Base-by-base conservation (phyloP, 2,113 vertebrate species). In the Puntigrus tetrazona region DNA sequence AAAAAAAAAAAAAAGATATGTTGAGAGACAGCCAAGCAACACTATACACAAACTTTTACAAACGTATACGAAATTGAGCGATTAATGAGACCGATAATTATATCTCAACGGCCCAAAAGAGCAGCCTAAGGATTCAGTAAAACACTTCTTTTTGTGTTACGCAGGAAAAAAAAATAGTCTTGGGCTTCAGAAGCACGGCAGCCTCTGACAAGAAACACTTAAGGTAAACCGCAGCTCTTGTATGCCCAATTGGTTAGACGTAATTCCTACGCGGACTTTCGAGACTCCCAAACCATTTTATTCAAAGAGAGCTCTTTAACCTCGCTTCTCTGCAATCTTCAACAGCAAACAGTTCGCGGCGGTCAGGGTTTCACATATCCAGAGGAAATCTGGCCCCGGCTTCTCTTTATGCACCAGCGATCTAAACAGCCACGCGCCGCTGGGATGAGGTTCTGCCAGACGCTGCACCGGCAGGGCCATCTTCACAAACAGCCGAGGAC, bases 291-390 rank as follows among this genome's bases (percentile, higher is more conserved):
- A 27, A 27, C 1, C 22, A 7, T 41, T 59, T 16, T 18, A 27
- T n/a, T 78, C 7, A 78, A 78, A 78, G 52, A 38, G 22, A 78
- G 36, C 31, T 77, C 29, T 78, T 57, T 78, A 78, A 59, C 50
- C 52, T 78, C 25, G 50, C 52, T 25, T 36, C 22, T 38, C 52
- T 59, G 11, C 52, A 9, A 9, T 57, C 29, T 25, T 25, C 9
- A 78, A 57, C 50, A 77, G 31, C 31, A 77, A 55, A 76, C 27
- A 34, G 14, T 34, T 18, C 14, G 52, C 75, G 57, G 50, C 50
- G 36, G 31, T 38, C 29, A 7, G 20, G 6, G 31, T n/a, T 78
- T 57, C 75, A 78, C 34, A 38, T 38, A 25, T 77, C 75, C 29
- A 55, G 31, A n/a, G 29, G 50, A 70, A 65, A 65, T 34, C 41